Percentiles rank a stretch among this genome's conserved stretches.
phyloP scores from a whole-genome alignment of 2,888 invertebrate genomes.

The Horisme vitalbata region DNA sequence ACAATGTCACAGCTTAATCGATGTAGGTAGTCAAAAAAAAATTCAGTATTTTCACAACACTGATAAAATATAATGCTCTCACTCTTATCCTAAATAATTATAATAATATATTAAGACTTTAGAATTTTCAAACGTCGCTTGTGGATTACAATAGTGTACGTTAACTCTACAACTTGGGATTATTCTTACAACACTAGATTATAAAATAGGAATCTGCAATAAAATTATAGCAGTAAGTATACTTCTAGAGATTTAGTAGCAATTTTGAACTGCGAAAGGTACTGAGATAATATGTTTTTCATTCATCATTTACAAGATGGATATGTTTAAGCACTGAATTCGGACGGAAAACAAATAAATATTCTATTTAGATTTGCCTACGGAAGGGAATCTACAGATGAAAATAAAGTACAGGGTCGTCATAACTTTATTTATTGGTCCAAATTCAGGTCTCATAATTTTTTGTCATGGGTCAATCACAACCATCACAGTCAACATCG shows the following conservation, averaged over 20 bases:
- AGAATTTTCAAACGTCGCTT: conserved; percentile 50
- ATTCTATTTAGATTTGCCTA: conserved; percentile 1
- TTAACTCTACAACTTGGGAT: conserved; percentile 47
- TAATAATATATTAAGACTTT: conserved; percentile 60
- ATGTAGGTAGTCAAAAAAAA: too few relatives aligned
- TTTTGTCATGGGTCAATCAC: conserved; percentile 57
- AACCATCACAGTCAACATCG: conserved; percentile 36
- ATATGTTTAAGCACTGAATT: conserved; percentile 33
- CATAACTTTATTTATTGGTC: conserved; percentile 49
- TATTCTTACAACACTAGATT: conserved; percentile 72
- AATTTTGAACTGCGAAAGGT: conserved; percentile 32
- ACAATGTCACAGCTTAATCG: too few relatives aligned
- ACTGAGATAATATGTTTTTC: conserved; percentile 1
- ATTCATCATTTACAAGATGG: conserved; percentile 17
- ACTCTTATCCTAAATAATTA: conserved; percentile 52
- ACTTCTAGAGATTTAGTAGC: conserved; percentile 21
- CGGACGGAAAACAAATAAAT: conserved; percentile 56
- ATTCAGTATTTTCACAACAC: conserved; percentile 9
- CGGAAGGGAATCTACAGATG: background rate
- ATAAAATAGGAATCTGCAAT: conserved; percentile 82
- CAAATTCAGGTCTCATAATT: conserved; percentile 60
- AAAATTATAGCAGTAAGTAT: conserved; percentile 46
- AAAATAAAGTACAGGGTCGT: background rate
- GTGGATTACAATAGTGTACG: conserved; percentile 25
- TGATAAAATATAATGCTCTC: conserved; percentile 41